phyloP scores from a whole-genome alignment of 2,113 vertebrate genomes.

The Trematocara marginatum region DNA sequence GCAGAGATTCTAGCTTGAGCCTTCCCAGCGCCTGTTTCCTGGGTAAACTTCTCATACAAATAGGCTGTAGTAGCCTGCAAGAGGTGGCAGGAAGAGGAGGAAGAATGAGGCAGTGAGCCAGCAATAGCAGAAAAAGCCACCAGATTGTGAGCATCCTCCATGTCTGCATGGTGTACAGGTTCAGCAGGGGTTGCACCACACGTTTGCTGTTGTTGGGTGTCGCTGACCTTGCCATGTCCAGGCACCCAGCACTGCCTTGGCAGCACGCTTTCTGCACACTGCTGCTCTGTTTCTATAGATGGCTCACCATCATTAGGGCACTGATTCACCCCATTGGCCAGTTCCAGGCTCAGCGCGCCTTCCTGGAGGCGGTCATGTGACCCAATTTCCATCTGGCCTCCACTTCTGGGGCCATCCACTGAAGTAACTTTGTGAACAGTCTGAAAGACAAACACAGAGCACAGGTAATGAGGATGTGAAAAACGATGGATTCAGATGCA shows the following conservation, averaged over 20 bases:
- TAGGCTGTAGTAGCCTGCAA: constrained; percentile 67
- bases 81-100: constrained; percentile 51
- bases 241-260: constrained; percentile 49
- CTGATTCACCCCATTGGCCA: constrained; percentile 83
- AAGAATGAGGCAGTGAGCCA: constrained; percentile 77
- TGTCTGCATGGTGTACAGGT: constrained; percentile 64
- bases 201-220: constrained; percentile 58
- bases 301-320: constrained; percentile 67
- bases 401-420: constrained; percentile 95
- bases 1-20: constrained; percentile 51
- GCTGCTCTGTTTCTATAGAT: constrained; percentile 58
- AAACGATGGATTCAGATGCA: neutral
- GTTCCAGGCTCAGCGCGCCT: constrained; percentile 81
- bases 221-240: constrained; percentile 65
- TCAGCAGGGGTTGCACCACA: constrained; percentile 29
- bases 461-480: neutral
- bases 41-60: constrained; percentile 88
- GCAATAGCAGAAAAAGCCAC: constrained; percentile 89
- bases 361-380: constrained; percentile 91
- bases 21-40: constrained; percentile 79
- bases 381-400: constrained; percentile 98
- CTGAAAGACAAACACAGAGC: constrained; percentile 68
- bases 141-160: constrained; percentile 89
- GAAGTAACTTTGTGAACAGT: constrained; percentile 80
- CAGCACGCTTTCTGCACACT: constrained; percentile 68